These are phyloP conservation scores for Zygothrica quintamaculata DNA, from an alignment of 2,888 invertebrate genomes.

Conservation along the genomic window DNA sequence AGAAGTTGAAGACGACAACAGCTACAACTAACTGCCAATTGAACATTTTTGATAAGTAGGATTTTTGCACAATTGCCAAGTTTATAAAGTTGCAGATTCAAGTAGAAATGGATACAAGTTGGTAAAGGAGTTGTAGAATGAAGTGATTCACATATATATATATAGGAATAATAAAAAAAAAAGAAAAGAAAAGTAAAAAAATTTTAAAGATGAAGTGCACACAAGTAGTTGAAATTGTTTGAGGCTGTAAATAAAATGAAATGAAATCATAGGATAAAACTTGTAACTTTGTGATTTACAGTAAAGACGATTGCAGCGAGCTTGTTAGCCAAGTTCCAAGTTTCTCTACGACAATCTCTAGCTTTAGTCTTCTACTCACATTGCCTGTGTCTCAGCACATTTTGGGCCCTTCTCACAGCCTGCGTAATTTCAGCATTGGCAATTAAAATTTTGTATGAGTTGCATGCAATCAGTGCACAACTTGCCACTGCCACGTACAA, in stretches of 20 bases:
- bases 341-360: conserved; percentile 21
- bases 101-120: conserved; percentile 6
- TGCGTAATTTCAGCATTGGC: conserved; percentile 79
- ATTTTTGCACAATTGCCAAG: conserved; percentile 41
- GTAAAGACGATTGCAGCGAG: conserved; percentile 57
- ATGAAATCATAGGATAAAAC: conserved; percentile 73
- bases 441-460: conserved; percentile 82
- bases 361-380: conserved; percentile 2
- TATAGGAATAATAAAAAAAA: too few relatives aligned
- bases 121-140: too few relatives aligned
- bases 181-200: conserved; percentile 16
- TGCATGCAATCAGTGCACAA: conserved; percentile 79
- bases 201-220: not conserved
- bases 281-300: conserved; percentile 76
- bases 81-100: conserved; percentile 35
- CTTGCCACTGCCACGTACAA: conserved; percentile 56
- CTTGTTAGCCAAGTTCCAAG: conserved; percentile 65
- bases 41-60: conserved; percentile 51
- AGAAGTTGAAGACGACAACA: conserved; percentile 36
- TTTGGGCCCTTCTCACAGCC: conserved; percentile 41
- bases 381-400: conserved; percentile 10
- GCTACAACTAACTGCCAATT: conserved; percentile 55
- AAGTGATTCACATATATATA: too few relatives aligned
- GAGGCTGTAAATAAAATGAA: conserved; percentile 77
- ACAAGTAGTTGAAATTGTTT: conserved; percentile 33